Percentiles rank a stretch among this genome's conserved stretches.
These are phyloP conservation scores for Anguilla pacifica DNA, from an alignment of 2,797 vertebrate species.

Conservation along the genomic window DNA sequence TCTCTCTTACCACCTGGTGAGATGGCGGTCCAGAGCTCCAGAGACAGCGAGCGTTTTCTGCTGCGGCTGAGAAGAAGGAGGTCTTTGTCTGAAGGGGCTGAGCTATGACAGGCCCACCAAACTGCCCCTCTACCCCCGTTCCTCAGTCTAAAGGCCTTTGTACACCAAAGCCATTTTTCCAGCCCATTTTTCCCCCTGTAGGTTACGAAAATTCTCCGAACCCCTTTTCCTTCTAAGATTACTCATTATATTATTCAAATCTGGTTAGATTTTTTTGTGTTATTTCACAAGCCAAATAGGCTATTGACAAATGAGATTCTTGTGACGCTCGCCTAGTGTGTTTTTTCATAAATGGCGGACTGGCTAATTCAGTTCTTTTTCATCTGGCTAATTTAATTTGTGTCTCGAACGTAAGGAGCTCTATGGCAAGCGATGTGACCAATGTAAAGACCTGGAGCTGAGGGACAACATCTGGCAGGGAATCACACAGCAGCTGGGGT, in stretches of 20 bases:
- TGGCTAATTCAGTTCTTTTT: not conserved
- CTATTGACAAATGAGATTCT: not conserved
- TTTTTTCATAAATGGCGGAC: not conserved
- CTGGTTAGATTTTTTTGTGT: not conserved
- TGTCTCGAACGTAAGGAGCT: not conserved
- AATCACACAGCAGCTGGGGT: not conserved
- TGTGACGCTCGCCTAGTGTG: not conserved
- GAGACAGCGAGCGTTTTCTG: slow-evolving; percentile 55
- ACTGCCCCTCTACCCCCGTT: not conserved
- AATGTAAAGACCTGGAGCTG: not conserved
- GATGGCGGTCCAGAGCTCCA: slow-evolving; percentile 62
- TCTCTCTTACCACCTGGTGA: slow-evolving; percentile 59
- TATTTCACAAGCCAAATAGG: not conserved
- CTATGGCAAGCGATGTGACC: not conserved
- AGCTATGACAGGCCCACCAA: slow-evolving; percentile 4
- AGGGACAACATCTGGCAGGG: not conserved
- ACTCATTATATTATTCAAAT: not conserved
- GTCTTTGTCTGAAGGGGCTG: not conserved
- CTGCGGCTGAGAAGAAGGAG: not conserved
- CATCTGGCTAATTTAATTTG: not conserved
- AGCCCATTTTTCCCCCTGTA: not conserved
- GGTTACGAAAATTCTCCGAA: not conserved
- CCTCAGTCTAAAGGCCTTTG: not conserved
- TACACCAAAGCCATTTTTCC: not conserved
- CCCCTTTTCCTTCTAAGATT: not conserved